Conservation (phyloP, 2,888 invertebrate genomes). For the Microplitis deprimator region DNA sequence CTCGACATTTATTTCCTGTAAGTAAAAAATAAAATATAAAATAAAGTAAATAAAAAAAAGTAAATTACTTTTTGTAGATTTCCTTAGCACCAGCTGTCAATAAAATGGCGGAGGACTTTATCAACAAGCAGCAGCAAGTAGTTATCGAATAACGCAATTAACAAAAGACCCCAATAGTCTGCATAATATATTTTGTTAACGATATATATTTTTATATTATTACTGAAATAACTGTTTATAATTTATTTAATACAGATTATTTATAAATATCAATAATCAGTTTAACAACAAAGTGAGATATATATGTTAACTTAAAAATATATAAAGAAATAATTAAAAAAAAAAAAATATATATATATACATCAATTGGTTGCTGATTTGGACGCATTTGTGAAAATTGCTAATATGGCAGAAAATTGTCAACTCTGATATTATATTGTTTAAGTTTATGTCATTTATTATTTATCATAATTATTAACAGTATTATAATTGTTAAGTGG, state of each 20-base stretch:
- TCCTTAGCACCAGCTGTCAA: constrained; percentile 1
- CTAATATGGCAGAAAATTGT: constrained; percentile 68
- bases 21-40: too few relatives aligned
- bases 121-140: constrained; percentile 31
- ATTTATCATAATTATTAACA: constrained; percentile 39
- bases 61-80: too few relatives aligned
- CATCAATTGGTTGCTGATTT: constrained; percentile 55
- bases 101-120: background rate
- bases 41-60: too few relatives aligned
- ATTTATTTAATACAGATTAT: background rate
- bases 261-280: background rate
- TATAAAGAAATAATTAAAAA: constrained; percentile 23
- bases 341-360: background rate
- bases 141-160: background rate
- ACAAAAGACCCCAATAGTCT: background rate
- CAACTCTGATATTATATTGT: constrained; percentile 61
- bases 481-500: constrained; percentile 48
- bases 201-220: background rate
- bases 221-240: background rate
- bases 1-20: too few relatives aligned
- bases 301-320: background rate
- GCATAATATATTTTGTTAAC: background rate
- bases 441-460: constrained; percentile 58
- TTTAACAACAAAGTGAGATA: background rate
- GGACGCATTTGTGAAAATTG: constrained; percentile 61